Percentiles rank a stretch among this genome's conserved stretches.
Conservation (phyloP, 2,797 vertebrate species). For the Crenichthys baileyi region DNA sequence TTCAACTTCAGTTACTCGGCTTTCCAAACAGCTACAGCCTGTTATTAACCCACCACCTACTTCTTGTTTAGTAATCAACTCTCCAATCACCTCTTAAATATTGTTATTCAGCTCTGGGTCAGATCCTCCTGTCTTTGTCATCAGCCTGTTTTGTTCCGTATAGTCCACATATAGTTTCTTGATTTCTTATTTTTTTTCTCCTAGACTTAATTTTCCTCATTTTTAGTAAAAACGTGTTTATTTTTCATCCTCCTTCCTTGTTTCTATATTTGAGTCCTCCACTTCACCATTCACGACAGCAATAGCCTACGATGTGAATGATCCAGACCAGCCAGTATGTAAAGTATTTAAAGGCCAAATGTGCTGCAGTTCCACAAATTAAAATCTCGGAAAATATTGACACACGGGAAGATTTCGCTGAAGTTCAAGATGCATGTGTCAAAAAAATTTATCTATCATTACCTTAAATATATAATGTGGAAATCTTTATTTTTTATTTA, state of each 20-base stretch:
- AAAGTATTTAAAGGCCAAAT: not conserved
- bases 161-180: not conserved
- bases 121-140: too few species aligned
- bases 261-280: not conserved
- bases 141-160: not conserved
- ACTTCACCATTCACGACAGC: not conserved
- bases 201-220: not conserved
- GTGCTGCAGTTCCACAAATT: not conserved
- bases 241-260: not conserved
- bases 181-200: not conserved
- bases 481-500: too few species aligned
- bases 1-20: not conserved
- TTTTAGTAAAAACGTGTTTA: not conserved
- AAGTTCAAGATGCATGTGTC: too few species aligned
- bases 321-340: not conserved
- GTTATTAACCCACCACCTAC: not conserved
- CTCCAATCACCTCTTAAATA: not conserved
- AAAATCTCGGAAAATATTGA: not conserved
- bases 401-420: not conserved
- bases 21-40: not conserved
- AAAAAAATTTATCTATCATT: too few species aligned
- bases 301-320: not conserved
- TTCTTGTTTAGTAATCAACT: too few species aligned
- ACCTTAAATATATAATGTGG: too few species aligned
- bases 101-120: not conserved